Evolutionary conservation across 2,888 invertebrate species (phyloP).

Genomic region (Allolobophora icterica): DNA sequence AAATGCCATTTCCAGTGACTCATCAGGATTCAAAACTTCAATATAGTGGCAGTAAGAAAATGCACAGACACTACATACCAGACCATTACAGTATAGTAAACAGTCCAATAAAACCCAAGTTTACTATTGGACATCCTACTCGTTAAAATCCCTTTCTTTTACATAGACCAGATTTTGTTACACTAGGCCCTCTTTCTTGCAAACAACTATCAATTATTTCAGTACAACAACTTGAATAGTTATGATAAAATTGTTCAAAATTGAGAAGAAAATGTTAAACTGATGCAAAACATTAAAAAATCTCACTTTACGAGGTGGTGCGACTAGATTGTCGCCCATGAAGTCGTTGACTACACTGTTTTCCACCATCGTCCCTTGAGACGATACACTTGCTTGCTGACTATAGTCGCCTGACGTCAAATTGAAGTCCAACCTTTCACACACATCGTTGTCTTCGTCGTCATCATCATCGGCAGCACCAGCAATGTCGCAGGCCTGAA

Average conservation of each 20-base stretch:
- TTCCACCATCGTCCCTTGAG: conserved; percentile 9
- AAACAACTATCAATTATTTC: too few relatives aligned
- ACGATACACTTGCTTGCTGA: conserved; percentile 41
- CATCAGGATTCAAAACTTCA: too few relatives aligned
- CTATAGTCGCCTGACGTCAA: conserved; percentile 56
- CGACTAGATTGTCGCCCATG: conserved; percentile 59
- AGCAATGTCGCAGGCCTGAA: neutral
- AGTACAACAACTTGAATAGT: neutral
- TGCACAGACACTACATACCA: too few relatives aligned
- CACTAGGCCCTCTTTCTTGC: too few relatives aligned
- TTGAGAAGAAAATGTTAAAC: too few relatives aligned
- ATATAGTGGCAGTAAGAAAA: too few relatives aligned
- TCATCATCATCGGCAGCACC: conserved; percentile 51
- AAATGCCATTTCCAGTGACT: too few relatives aligned
- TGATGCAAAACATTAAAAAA: neutral
- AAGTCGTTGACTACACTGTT: conserved; percentile 33
- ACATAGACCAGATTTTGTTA: too few relatives aligned
- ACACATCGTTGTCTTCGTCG: conserved; percentile 55
- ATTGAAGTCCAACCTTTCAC: conserved; percentile 55
- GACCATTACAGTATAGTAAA: too few relatives aligned
- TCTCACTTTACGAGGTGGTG: conserved; percentile 60
- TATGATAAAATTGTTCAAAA: neutral
- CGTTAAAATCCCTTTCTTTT: too few relatives aligned
- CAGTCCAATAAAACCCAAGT: too few relatives aligned
- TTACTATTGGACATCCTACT: too few relatives aligned